A percentile compares a stretch with the other conserved stretches of the same genome.
phyloP scores from a whole-genome alignment of 2,888 invertebrate genomes.

The Byasa hedistus region DNA sequence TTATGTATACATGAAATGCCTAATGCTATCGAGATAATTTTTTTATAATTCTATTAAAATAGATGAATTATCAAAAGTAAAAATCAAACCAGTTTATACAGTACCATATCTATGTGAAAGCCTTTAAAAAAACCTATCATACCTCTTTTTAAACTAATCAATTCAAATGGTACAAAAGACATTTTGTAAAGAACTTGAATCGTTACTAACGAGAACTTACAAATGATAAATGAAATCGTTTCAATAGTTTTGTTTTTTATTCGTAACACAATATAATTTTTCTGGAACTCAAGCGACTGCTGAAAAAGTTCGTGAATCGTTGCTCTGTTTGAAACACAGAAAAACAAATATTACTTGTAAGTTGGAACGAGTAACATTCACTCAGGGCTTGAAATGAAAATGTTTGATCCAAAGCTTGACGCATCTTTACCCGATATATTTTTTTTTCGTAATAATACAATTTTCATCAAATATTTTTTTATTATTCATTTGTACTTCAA shows the following conservation, averaged over 20 bases:
- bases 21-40: too few species aligned
- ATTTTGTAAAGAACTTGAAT: background rate
- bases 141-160: too few species aligned
- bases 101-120: too few species aligned
- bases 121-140: too few species aligned
- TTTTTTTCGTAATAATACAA: slow-evolving; percentile 1
- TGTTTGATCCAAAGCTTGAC: slow-evolving; percentile 7
- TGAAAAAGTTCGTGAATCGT: slow-evolving; percentile 20
- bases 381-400: slow-evolving; percentile 24
- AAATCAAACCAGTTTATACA: too few species aligned
- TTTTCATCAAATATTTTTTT: too few species aligned
- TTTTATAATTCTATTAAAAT: too few species aligned
- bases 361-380: slow-evolving; percentile 26
- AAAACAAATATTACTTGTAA: slow-evolving; percentile 30
- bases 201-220: background rate
- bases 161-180: too few species aligned
- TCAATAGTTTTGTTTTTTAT: background rate
- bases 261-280: slow-evolving; percentile 16
- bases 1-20: too few species aligned
- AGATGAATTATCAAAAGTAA: too few species aligned
- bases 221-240: background rate
- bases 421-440: slow-evolving; percentile 3
- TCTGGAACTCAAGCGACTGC: slow-evolving; percentile 11
- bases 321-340: slow-evolving; percentile 19
- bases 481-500: too few species aligned